Evolutionary conservation across 2,797 vertebrate genomes (phyloP).

Genomic region (Myripristis murdjan): DNA sequence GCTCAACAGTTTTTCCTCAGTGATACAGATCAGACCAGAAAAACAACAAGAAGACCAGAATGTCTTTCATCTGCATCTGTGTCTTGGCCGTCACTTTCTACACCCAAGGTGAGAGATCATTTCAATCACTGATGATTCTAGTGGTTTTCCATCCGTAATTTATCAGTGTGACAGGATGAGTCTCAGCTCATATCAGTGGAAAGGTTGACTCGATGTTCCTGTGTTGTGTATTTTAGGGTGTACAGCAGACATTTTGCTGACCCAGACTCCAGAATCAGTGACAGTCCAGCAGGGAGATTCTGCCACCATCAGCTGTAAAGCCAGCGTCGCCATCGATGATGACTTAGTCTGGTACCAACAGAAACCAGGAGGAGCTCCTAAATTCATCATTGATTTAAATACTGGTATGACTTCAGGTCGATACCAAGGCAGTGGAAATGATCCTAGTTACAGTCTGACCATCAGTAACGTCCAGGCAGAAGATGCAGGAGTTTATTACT

Average conservation of each 20-base stretch:
- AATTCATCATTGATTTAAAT: neutral
- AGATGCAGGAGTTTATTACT: too few relatives aligned
- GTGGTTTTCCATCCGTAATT: too few relatives aligned
- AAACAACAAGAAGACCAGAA: too few relatives aligned
- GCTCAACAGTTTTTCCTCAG: too few relatives aligned
- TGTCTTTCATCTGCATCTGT: too few relatives aligned
- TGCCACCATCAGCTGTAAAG: constrained; percentile 30
- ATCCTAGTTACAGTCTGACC: neutral
- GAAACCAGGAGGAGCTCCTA: constrained; percentile 36
- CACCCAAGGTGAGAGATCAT: too few relatives aligned
- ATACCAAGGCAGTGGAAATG: neutral
- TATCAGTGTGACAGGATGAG: too few relatives aligned
- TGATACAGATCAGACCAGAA: too few relatives aligned
- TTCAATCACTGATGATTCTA: too few relatives aligned
- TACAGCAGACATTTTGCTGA: constrained; percentile 23
- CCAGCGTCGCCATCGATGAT: neutral
- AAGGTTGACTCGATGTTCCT: neutral
- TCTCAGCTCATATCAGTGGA: neutral
- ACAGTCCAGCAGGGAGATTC: constrained; percentile 17
- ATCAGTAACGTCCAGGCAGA: neutral
- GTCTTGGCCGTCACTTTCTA: too few relatives aligned
- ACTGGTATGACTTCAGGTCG: too few relatives aligned
- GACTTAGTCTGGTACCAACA: constrained; percentile 36
- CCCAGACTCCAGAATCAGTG: constrained; percentile 26
- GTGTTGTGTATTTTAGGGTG: constrained; percentile 8